Evolutionary conservation across 2,113 vertebrate genomes (phyloP).

Genomic region (Todiramphus chloris): DNA sequence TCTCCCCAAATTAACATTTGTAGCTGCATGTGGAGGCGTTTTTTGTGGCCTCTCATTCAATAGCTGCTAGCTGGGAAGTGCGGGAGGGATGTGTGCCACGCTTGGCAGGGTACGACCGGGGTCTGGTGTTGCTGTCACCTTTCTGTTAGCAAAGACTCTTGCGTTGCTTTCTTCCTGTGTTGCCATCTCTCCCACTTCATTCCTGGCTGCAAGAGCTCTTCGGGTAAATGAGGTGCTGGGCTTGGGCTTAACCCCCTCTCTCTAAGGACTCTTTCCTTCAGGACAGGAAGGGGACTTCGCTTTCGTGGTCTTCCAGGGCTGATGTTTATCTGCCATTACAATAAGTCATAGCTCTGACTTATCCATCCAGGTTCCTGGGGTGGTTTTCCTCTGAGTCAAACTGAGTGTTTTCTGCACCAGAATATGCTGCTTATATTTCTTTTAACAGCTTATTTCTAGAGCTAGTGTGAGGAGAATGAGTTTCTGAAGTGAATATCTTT

Average conservation of each 20-base stretch:
- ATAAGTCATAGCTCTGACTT: neutral
- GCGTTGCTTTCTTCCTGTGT: neutral
- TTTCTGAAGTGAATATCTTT: neutral
- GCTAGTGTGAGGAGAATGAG: neutral
- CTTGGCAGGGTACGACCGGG: neutral
- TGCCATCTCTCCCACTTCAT: neutral
- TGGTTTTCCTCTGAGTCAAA: slow-evolving; percentile 27
- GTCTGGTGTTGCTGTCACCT: neutral
- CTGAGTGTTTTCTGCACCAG: neutral
- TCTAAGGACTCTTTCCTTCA: neutral
- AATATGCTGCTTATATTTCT: neutral
- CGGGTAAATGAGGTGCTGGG: slow-evolving; percentile 1
- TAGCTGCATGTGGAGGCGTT: neutral
- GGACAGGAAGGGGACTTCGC: neutral
- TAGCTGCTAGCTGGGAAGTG: neutral
- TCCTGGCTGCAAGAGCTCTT: neutral
- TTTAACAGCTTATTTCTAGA: neutral
- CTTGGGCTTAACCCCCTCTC: neutral
- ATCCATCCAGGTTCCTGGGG: neutral
- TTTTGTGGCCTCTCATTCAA: neutral
- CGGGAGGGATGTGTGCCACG: neutral
- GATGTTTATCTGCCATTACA: neutral
- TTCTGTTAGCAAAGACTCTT: neutral
- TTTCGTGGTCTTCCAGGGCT: neutral
- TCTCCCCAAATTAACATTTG: slow-evolving; percentile 27